phyloP scores from a whole-genome alignment of 2,113 vertebrate species.

The Chamaea fasciata region DNA sequence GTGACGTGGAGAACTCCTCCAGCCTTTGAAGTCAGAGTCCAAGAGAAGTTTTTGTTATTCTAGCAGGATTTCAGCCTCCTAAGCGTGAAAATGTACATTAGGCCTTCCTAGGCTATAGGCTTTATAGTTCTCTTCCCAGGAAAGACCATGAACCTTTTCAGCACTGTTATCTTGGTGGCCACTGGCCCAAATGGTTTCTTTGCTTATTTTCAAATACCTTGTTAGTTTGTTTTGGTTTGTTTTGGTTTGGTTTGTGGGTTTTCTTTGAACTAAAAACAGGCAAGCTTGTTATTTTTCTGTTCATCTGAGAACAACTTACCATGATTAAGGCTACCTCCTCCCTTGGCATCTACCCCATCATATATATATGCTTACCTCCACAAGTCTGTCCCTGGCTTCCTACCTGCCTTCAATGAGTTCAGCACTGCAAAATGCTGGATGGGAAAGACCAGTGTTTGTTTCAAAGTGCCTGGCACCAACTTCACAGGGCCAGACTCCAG shows the following conservation, averaged over 20 bases:
- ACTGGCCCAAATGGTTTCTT: background rate
- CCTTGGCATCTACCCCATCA: background rate
- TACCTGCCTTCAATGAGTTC: background rate
- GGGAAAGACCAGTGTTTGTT: background rate
- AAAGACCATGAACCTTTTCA: background rate
- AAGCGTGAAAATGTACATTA: background rate
- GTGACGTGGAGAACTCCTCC: background rate
- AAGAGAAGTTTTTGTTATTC: background rate
- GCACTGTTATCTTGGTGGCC: background rate
- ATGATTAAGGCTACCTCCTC: background rate
- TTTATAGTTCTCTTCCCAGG: background rate
- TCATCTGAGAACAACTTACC: background rate
- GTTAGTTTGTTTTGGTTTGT: background rate
- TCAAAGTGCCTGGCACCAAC: slow-evolving; percentile 8
- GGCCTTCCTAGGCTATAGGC: background rate
- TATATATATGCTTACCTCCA: background rate
- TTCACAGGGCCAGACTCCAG: background rate
- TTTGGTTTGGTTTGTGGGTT: background rate
- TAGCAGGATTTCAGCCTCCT: background rate
- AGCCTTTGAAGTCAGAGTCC: background rate
- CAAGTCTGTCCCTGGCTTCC: background rate
- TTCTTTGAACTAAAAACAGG: background rate
- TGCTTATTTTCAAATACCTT: background rate
- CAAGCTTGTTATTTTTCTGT: background rate
- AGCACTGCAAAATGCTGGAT: background rate